Evolutionary conservation across 2,888 invertebrate genomes (phyloP), one percentile per base, ranked within the genome.

Genomic region (Reticulitermes lucifugus): DNA sequence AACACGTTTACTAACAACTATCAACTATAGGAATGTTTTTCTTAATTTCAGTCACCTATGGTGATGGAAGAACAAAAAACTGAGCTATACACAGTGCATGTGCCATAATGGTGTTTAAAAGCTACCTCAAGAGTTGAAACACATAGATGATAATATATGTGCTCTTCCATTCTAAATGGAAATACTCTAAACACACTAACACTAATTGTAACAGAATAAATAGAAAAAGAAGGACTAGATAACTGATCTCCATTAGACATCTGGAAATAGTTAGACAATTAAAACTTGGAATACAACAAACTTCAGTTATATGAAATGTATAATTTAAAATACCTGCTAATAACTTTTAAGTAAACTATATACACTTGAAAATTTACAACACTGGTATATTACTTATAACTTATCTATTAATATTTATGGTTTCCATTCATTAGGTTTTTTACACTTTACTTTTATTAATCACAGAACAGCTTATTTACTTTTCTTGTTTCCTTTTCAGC

Each of bases 211-310:
- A 81, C 81, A 81, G 70, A 65, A 81, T 81, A 81, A 81, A 81
- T 81, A 81, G 70, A 81, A 81, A 77, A 70, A 81, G 70, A 81
- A 81, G 35, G 81, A 81, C 81, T 81, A 81, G 81, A 81, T 43
- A 81, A 43, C 43, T 46, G n/a, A 35, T 81, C 35, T 65, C 65
- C 22, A 46, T 35, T 77, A 77, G 22, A 77, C n/a, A 77, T 77
- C 29, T 73, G 73, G 46, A 77, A 77, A 35, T 77, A n/a, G 25
- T 77, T 46, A 46, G 65, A 65, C 25, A 65, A 65, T 65, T 65
- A 65, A 65, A 65, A 65, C 35, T 21, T 73, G 77, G 77, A 77
- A 46, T 77, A 77, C 77, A 77, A 77, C 46, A 46, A 77, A 77
- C n/a, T 46, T 77, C 18, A 77, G n/a, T 46, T 46, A 46, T 46